Conservation (phyloP, 2,888 invertebrate genomes). For the Agrypnus murinus region DNA sequence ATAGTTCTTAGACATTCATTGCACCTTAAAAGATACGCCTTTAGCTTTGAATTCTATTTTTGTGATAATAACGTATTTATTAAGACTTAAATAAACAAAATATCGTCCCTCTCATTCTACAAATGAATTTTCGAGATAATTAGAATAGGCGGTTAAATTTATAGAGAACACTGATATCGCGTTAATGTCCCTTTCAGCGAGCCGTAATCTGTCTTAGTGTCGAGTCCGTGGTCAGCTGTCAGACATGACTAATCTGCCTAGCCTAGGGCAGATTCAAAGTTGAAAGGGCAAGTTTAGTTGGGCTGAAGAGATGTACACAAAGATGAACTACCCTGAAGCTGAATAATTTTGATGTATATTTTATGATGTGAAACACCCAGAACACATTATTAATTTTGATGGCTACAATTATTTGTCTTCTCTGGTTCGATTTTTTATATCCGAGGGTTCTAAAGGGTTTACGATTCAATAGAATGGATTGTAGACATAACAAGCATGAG, state of each 20-base stretch:
- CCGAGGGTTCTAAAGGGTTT: neutral
- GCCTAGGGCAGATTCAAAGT: constrained; percentile 41
- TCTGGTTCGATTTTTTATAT: too few relatives aligned
- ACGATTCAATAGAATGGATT: neutral
- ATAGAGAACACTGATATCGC: constrained; percentile 37
- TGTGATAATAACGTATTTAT: neutral
- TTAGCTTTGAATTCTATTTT: constrained; percentile 26
- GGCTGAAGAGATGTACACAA: neutral
- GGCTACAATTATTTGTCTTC: too few relatives aligned
- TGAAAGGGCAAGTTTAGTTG: constrained; percentile 23
- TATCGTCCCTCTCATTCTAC: neutral
- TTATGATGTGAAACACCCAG: constrained; percentile 13
- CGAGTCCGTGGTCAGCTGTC: constrained; percentile 51
- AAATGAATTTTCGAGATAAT: constrained; percentile 14
- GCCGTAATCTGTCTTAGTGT: constrained; percentile 53
- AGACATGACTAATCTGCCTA: constrained; percentile 53
- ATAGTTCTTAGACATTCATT: constrained; percentile 17
- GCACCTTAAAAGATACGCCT: constrained; percentile 20
- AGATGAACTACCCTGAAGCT: constrained; percentile 5
- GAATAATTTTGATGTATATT: constrained; percentile 10
- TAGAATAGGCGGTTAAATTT: constrained; percentile 25
- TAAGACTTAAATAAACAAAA: too few relatives aligned
- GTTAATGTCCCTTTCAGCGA: constrained; percentile 49
- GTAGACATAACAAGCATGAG: neutral
- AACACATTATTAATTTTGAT: too few relatives aligned